Base-by-base conservation (phyloP, 2,797 vertebrate genomes). In the Malacoraja senta region DNA sequence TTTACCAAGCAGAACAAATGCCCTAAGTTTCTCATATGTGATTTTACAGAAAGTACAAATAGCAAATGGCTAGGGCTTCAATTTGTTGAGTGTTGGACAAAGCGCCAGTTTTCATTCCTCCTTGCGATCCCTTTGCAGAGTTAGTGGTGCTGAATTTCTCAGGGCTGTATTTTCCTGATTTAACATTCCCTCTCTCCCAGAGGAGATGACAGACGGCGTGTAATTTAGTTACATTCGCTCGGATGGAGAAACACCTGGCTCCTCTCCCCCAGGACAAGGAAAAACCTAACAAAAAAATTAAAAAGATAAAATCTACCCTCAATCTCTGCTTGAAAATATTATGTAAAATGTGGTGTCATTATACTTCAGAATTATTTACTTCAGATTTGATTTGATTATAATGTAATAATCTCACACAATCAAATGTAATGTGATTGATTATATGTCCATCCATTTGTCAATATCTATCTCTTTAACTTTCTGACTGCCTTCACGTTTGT, bases 161-260 rank as follows among this genome's bases (percentile, higher is more conserved):
- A 93, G 92, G 93, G 93, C 93, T 81, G 92, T 93, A 93, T 90
- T 90, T 94, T 93, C 94, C 94, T 94, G 94, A 95, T 91, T 91
- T 94, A 93, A 93, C 91, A 95, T 93, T 94, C 93, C 94, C 94
- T 96, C 95, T 95, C 95, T 98, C 98, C 98, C 98, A 98, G 97
- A 97, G 98, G 98, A 98, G 98, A 97, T 97, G 96, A 97, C 98
- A 98, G 98, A 98, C 98, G 98, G 98, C 97, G 97, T 97, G 97
- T 99, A 98, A 99, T 99, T 98, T 98, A 98, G 98, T 98, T 99
- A 98, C 98, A 97, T 98, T 98, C 98, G 97, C 98, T 99, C 97
- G 98, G 98, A 98, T 99, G 98, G 97, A 98, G 97, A 97, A 98
- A 98, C 98, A 99, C 98, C 98, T 99, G 98, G 98, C 98, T 97